Conservation (phyloP, 2,113 vertebrate species). For the Cryptoleucopteryx plumbea region DNA sequence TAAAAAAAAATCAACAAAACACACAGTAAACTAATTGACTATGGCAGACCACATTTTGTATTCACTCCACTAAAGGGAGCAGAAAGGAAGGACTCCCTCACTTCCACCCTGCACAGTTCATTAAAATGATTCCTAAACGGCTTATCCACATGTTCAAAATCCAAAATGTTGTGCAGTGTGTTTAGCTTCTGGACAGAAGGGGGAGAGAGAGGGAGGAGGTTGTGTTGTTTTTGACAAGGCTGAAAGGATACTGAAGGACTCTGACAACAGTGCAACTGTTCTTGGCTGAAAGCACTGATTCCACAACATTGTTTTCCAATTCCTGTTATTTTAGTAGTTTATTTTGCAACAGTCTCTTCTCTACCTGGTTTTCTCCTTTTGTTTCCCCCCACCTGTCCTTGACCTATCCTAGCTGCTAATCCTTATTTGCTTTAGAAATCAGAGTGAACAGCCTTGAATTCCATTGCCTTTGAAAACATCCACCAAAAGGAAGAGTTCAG, state of each 20-base stretch:
- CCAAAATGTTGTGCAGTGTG: accelerated
- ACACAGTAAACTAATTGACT: not conserved
- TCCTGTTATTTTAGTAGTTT: not conserved
- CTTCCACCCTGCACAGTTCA: not conserved
- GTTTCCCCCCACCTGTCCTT: not conserved
- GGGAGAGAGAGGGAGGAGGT: not conserved
- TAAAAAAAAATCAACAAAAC: not conserved
- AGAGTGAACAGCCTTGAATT: not conserved
- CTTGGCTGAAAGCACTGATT: not conserved
- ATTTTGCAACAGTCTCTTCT: not conserved
- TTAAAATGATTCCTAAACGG: not conserved
- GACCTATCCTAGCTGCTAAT: not conserved
- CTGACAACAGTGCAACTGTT: not conserved
- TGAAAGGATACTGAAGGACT: not conserved
- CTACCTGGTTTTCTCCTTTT: not conserved
- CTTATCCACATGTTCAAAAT: not conserved
- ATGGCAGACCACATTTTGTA: not conserved
- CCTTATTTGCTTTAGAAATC: not conserved
- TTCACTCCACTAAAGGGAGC: not conserved
- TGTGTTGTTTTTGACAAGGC: not conserved
- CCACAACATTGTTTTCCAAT: accelerated
- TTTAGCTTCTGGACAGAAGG: not conserved
- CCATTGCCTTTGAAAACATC: not conserved
- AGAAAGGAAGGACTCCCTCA: not conserved
- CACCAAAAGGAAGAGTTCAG: not conserved